These are phyloP conservation scores for Momotus momota DNA, from an alignment of 2,797 vertebrate species.

Conservation along the genomic window DNA sequence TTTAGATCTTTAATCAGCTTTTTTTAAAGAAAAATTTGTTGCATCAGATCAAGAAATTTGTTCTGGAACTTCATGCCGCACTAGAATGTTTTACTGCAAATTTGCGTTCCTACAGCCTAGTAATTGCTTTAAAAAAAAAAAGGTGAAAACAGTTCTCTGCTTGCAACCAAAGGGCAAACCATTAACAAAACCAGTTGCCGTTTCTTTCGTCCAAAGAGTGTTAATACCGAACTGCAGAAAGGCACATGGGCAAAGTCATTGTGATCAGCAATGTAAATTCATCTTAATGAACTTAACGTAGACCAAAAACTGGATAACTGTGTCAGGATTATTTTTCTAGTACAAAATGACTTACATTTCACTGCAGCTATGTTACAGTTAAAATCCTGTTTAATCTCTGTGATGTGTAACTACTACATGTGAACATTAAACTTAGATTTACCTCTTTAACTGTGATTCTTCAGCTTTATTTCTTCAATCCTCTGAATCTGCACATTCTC, in stretches of 20 bases:
- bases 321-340: constrained; percentile 84
- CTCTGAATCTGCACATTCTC: constrained; percentile 21
- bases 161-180: constrained; percentile 85
- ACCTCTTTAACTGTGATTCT: constrained; percentile 78
- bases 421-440: constrained; percentile 86
- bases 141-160: constrained; percentile 79
- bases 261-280: constrained; percentile 75
- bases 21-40: constrained; percentile 36
- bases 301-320: constrained; percentile 81
- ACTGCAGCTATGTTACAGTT: constrained; percentile 78
- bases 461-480: constrained; percentile 79
- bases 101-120: constrained; percentile 72
- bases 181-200: constrained; percentile 77
- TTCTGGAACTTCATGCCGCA: constrained; percentile 64
- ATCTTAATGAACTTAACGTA: constrained; percentile 75
- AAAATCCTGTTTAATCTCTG: constrained; percentile 81
- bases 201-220: constrained; percentile 83
- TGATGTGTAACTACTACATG: constrained; percentile 84
- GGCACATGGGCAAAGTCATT: constrained; percentile 67
- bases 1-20: constrained; percentile 52
- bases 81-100: constrained; percentile 49
- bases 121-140: constrained; percentile 55
- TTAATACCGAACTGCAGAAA: constrained; percentile 64
- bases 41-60: constrained; percentile 63
- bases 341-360: constrained; percentile 75